phyloP scores from a whole-genome alignment of 35 echinoderm and acorn worm genomes.

The Heliocidaris tuberculata region DNA sequence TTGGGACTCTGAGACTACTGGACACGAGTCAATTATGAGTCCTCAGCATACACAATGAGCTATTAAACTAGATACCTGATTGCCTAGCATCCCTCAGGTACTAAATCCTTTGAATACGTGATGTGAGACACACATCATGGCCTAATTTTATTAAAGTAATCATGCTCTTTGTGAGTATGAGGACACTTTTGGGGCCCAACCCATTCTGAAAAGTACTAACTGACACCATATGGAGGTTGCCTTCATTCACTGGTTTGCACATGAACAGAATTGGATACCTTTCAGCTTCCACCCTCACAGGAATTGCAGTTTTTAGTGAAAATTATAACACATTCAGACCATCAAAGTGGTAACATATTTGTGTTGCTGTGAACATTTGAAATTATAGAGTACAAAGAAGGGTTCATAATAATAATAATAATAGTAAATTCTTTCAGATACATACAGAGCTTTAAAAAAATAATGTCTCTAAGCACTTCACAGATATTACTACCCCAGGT shows the following conservation, averaged over 20 bases:
- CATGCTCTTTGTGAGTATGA: neutral
- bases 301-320: neutral
- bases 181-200: neutral
- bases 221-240: neutral
- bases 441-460: neutral
- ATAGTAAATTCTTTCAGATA: too few species aligned
- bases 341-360: neutral
- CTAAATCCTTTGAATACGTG: neutral
- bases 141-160: neutral
- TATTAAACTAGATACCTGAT: constrained; percentile 12
- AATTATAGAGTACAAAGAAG: too few species aligned
- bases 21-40: neutral
- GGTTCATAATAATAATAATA: too few species aligned
- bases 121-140: neutral
- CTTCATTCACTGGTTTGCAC: neutral
- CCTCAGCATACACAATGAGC: neutral
- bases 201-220: neutral
- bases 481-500: too few species aligned
- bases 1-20: neutral
- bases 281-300: neutral
- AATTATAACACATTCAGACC: neutral
- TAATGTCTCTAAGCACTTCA: neutral
- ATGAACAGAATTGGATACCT: neutral
- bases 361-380: too few species aligned
- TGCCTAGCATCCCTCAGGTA: neutral